Evolutionary conservation across 2,113 vertebrate genomes (phyloP).

Genomic region (Ahaetulla prasina): DNA sequence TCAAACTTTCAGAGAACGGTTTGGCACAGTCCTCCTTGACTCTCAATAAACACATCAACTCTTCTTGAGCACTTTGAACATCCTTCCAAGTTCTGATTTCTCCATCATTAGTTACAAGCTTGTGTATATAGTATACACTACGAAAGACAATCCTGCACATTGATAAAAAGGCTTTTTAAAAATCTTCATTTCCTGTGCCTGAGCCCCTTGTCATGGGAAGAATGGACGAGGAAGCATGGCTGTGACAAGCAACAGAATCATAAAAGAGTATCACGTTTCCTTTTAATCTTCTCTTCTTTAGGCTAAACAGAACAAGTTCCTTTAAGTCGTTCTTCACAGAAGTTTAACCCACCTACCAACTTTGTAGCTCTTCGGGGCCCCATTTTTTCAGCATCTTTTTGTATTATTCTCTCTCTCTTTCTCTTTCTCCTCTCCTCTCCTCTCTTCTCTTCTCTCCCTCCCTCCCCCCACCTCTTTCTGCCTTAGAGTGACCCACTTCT

Average conservation of each 20-base stretch:
- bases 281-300: background rate
- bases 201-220: background rate
- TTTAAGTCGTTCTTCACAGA: background rate
- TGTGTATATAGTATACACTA: background rate
- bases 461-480: background rate
- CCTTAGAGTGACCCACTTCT: background rate
- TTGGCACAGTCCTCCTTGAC: background rate
- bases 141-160: background rate
- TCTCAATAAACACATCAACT: fast-evolving
- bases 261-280: background rate
- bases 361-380: background rate
- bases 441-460: no score
- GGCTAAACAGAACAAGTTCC: background rate
- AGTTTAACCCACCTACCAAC: background rate
- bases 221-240: background rate
- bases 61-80: background rate
- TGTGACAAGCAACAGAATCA: background rate
- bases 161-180: background rate
- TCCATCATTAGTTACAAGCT: background rate
- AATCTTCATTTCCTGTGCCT: background rate
- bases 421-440: background rate
- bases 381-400: background rate
- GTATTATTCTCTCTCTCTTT: background rate
- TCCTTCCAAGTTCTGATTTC: background rate
- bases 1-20: background rate